phyloP scores from a whole-genome alignment of 2,113 vertebrate species.

The Cynocephalus volans region DNA sequence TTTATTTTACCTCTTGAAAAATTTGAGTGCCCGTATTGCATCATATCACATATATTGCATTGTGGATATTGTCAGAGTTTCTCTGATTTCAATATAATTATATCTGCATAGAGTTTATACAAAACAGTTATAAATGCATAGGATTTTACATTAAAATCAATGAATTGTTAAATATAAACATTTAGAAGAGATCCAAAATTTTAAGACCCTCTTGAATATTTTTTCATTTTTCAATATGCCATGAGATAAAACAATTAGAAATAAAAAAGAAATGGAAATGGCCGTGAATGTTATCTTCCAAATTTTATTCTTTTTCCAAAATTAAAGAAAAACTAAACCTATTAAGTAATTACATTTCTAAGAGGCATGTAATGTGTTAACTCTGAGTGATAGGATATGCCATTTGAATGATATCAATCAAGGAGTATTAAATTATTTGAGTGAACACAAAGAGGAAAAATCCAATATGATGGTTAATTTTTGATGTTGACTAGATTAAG shows the following conservation, averaged over 20 bases:
- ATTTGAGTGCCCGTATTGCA: background rate
- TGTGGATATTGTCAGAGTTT: background rate
- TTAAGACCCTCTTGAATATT: background rate
- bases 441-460: background rate
- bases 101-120: background rate
- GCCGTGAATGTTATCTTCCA: background rate
- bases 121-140: background rate
- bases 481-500: too few relatives aligned
- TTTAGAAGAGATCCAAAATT: background rate
- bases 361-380: background rate
- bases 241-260: background rate
- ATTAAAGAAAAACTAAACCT: background rate
- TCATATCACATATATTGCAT: background rate
- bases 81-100: background rate
- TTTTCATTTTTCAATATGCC: slow-evolving; percentile 1
- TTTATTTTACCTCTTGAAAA: background rate
- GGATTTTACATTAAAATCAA: background rate
- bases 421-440: background rate
- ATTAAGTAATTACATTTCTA: background rate
- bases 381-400: background rate
- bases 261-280: background rate
- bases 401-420: background rate
- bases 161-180: background rate
- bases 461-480: too few relatives aligned
- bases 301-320: slow-evolving; percentile 23